Percentiles rank a stretch among this genome's conserved stretches.
Conservation (phyloP, 2,113 vertebrate genomes). For the Channa maculata region DNA sequence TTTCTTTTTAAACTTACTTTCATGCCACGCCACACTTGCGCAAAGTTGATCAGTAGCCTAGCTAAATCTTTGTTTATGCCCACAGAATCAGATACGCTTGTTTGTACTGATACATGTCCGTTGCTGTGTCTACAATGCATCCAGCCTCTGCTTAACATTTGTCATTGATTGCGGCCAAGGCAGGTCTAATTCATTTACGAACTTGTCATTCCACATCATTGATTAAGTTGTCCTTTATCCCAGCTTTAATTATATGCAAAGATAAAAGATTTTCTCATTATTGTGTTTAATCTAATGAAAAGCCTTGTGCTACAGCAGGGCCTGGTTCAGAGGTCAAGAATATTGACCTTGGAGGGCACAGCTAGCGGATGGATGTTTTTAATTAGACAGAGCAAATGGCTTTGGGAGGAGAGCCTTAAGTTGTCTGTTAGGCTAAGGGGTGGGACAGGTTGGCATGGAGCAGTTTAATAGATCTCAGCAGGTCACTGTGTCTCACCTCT, state of each 20-base stretch:
- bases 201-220: constrained; percentile 96
- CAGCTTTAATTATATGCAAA: constrained; percentile 96
- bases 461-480: constrained; percentile 52
- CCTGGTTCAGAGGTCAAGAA: constrained; percentile 92
- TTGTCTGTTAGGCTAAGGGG: constrained; percentile 33
- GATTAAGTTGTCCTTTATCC: constrained; percentile 93
- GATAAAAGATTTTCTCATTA: constrained; percentile 99
- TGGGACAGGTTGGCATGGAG: constrained; percentile 30
- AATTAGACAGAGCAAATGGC: constrained; percentile 86
- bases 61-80: constrained; percentile 17
- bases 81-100: constrained; percentile 25
- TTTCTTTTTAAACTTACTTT: neutral
- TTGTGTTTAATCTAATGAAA: constrained; percentile 98
- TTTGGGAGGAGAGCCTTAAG: constrained; percentile 49
- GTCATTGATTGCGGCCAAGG: constrained; percentile 90
- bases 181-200: constrained; percentile 99
- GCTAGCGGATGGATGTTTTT: constrained; percentile 87
- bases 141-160: constrained; percentile 87
- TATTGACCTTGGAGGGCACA: constrained; percentile 86
- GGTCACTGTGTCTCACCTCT: constrained; percentile 49
- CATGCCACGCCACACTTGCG: neutral
- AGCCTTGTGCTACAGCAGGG: constrained; percentile 90
- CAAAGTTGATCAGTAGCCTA: neutral
- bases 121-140: constrained; percentile 50
- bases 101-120: constrained; percentile 45